A percentile compares a stretch with the other conserved stretches of the same genome.
These are phyloP conservation scores for Ancistrus triradiatus DNA, from an alignment of 2,113 vertebrate species.

Conservation along the genomic window DNA sequence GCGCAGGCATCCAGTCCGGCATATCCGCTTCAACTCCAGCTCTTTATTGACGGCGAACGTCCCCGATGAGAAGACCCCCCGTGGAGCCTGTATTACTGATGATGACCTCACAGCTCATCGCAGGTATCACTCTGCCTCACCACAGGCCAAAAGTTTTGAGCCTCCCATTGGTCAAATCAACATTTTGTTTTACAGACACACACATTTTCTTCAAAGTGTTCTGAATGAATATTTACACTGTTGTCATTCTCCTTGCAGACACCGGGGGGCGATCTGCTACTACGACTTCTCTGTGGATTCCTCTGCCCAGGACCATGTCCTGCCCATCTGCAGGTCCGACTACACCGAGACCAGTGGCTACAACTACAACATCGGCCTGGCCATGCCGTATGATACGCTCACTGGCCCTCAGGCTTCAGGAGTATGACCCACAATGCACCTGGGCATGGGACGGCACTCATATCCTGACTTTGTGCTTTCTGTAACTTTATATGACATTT, in stretches of 20 bases:
- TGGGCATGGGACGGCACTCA: background rate
- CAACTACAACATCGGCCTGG: slow-evolving; percentile 86
- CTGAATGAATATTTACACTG: no score
- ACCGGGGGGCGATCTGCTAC: slow-evolving; percentile 81
- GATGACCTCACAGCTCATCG: slow-evolving; percentile 84
- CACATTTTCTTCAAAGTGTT: no score
- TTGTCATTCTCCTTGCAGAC: slow-evolving; percentile 60
- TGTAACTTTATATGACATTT: background rate
- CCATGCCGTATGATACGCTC: slow-evolving; percentile 73
- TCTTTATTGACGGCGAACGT: slow-evolving; percentile 88
- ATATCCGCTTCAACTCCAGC: slow-evolving; percentile 76
- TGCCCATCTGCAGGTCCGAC: slow-evolving; percentile 85
- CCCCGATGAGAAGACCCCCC: slow-evolving; percentile 81
- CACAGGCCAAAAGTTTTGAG: no score
- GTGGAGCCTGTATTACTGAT: slow-evolving; percentile 76
- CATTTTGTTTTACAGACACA: no score
- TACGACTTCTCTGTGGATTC: slow-evolving; percentile 85
- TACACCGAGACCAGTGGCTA: slow-evolving; percentile 66
- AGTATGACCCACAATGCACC: background rate
- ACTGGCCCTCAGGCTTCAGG: slow-evolving; percentile 7
- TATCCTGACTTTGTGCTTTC: no score
- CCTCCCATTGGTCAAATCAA: no score
- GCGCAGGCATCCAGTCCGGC: slow-evolving; percentile 84
- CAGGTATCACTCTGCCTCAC: slow-evolving; percentile 66
- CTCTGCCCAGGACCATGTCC: slow-evolving; percentile 68